Evolutionary conservation across 2,888 invertebrate species (phyloP).

Genomic region (Pollenia amentaria): DNA sequence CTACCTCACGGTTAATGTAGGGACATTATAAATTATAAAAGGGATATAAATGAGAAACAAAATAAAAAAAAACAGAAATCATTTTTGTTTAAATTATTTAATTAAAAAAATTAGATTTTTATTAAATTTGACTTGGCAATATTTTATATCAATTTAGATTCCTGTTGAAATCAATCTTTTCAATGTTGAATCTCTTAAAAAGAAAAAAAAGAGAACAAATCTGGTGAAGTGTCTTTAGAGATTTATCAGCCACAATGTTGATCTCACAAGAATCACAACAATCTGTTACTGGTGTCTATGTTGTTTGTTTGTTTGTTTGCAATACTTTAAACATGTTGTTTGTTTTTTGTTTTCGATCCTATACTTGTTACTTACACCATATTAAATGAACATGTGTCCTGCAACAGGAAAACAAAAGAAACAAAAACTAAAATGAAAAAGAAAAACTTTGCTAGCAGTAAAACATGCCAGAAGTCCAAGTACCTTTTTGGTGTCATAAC

Average conservation of each 20-base stretch:
- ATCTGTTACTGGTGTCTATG: conserved; percentile 43
- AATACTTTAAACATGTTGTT: conserved; percentile 15
- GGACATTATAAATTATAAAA: conserved; percentile 17
- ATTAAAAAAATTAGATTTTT: neutral
- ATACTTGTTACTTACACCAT: conserved; percentile 11
- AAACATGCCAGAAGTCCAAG: conserved; percentile 13
- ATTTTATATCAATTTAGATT: conserved; percentile 25
- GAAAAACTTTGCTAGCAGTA: conserved; percentile 56
- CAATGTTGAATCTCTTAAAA: neutral
- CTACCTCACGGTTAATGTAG: conserved; percentile 33
- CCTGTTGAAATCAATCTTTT: neutral
- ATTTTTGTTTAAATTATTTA: conserved; percentile 29
- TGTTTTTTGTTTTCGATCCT: neutral
- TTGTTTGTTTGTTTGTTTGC: conserved; percentile 25
- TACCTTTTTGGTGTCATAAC: conserved; percentile 44
- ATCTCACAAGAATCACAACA: conserved; percentile 64
- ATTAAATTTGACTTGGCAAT: neutral
- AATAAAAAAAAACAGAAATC: conserved; percentile 23
- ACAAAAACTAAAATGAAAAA: conserved; percentile 12
- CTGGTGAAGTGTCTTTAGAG: conserved; percentile 60
- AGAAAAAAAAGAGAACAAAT: conserved; percentile 18
- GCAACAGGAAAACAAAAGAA: conserved; percentile 50
- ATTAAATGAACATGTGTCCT: conserved; percentile 58
- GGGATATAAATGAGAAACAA: conserved; percentile 8
- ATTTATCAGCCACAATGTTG: conserved; percentile 67